Evolutionary conservation across 2,797 vertebrate species (phyloP), one percentile per base, ranked within the genome.

Genomic region (Chloroceryle inda): DNA sequence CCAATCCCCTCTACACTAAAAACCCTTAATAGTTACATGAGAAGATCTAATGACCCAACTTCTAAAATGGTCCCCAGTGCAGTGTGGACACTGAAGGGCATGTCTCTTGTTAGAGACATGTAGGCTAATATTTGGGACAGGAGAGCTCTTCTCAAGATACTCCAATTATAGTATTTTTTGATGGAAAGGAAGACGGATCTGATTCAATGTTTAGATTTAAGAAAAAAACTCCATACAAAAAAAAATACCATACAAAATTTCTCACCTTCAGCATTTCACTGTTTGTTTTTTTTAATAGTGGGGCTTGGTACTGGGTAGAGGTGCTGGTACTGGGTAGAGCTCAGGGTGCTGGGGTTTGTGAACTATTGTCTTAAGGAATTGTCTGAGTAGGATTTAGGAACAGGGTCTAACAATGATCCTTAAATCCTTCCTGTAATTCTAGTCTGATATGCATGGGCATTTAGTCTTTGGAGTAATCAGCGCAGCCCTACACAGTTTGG

Each of bases 311-410:
- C 67, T 40, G 66, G 84, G 38, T 42, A 72, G 38, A 72, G 49
- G 38, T 4, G 0, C 37, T 83, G 37, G 35, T 89, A 52, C 67
- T 40, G 66, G 84, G 38, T 42, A 72, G 38, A 72, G 33, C 40
- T 77, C 26, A 50, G 45, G 5, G 8, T 61, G 10, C 55, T 74
- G 62, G 15, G 3, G 8, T 75, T 75, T 90, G 44, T 44, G 73
- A 93, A 62, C 35, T 37, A 11, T 42, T 24, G 58, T 58, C 13
- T 55, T 90, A 15, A 49, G 53, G 44, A 89, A 69, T 6, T 89
- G 21, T 49, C 29, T 95, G 42, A 85, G 85, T 64, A 78, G 37
- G 56, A 58, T 88, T 92, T 91, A 75, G 74, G 47, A 94, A 13
- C 20, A 50, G n/a, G 13, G n/a, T 40, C 45, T 91, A 85, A 72